A percentile compares a stretch with the other conserved stretches of the same genome.
These are phyloP conservation scores for Dryocosmus kuriphilus DNA, from an alignment of 2,888 invertebrate species.

Conservation along the genomic window DNA sequence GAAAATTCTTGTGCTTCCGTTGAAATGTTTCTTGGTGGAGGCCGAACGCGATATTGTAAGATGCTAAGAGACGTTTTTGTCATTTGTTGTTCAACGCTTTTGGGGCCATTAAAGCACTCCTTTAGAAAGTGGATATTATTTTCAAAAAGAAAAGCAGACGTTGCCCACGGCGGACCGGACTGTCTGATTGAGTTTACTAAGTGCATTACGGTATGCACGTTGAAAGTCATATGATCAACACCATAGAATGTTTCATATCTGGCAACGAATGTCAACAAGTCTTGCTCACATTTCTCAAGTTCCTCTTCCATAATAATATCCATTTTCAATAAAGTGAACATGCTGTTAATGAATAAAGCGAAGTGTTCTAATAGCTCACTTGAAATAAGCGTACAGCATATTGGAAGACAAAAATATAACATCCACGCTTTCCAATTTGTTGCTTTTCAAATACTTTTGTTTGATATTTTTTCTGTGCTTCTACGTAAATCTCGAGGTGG, in stretches of 20 bases:
- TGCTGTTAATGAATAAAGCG: no score
- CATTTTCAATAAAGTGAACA: constrained; percentile 33
- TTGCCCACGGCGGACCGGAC: constrained; percentile 47
- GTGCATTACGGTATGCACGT: constrained; percentile 48
- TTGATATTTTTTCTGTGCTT: constrained; percentile 37
- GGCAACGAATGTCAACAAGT: constrained; percentile 49
- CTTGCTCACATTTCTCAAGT: constrained; percentile 48
- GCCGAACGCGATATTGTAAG: neutral
- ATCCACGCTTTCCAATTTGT: constrained; percentile 46
- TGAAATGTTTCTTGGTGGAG: neutral
- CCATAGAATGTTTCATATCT: constrained; percentile 49
- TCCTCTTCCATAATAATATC: constrained; percentile 48
- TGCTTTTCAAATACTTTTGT: constrained; percentile 42
- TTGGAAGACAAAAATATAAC: constrained; percentile 40
- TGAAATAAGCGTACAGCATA: constrained; percentile 30
- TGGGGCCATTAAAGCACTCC: constrained; percentile 44
- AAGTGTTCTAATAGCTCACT: constrained; percentile 39
- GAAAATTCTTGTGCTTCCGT: neutral
- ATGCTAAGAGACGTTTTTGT: neutral
- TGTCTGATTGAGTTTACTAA: constrained; percentile 44
- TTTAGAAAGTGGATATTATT: constrained; percentile 46
- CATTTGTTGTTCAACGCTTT: constrained; percentile 25
- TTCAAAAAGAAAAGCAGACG: no score
- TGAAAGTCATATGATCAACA: constrained; percentile 51
- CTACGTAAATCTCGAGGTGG: constrained; percentile 43